Evolutionary conservation across 2,797 vertebrate genomes (phyloP), one percentile per base, ranked within the genome.

Genomic region (Gallinago solitaria): DNA sequence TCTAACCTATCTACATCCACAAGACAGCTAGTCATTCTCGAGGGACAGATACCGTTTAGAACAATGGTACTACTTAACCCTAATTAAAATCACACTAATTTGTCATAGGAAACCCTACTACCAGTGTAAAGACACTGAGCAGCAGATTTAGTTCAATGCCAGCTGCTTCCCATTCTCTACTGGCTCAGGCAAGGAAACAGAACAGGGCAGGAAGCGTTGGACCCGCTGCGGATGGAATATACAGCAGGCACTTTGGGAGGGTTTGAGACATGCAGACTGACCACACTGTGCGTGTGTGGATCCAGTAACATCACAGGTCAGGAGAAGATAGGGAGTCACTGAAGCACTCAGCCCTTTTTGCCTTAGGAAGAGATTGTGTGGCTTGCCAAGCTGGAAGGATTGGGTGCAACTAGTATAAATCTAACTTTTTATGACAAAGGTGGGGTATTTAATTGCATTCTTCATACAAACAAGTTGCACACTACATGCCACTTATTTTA

Each of bases 331-430:
- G 41, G 67, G 45, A 90, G 39, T 16, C 14, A 47, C 60, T 67
- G 41, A 2, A 64, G 28, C 35, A 50, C 30, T 67, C 69, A 83
- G 47, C 30, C 39, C 47, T 77, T 83, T 81, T 67, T 79, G 54
- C 51, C 64, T 56, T 13, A 63, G 50, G 47, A 87, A 53, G 54
- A 76, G n/a, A 73, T 9, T 9, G 2, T 54, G 45, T 69, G 45
- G 45, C 59, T 85, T 87, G 64, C 56, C 60, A 83, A 67, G 64
- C 89, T 89, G 75, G 75, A 89, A 90, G 48, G 70, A 89, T 70
- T 80, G 56, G 84, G 48, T 8, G 2, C 78, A 95, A 74, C 78
- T 73, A 75, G 67, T 65, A 79, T 35, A 92, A 92, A 93, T 70
- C 37, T 33, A 87, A 37, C 23, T 68, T 67, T 91, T 89, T 57